Percentiles rank a stretch among this genome's conserved stretches.
Conservation (phyloP, 2,113 vertebrate genomes). For the Hippocampus mohnikei region DNA sequence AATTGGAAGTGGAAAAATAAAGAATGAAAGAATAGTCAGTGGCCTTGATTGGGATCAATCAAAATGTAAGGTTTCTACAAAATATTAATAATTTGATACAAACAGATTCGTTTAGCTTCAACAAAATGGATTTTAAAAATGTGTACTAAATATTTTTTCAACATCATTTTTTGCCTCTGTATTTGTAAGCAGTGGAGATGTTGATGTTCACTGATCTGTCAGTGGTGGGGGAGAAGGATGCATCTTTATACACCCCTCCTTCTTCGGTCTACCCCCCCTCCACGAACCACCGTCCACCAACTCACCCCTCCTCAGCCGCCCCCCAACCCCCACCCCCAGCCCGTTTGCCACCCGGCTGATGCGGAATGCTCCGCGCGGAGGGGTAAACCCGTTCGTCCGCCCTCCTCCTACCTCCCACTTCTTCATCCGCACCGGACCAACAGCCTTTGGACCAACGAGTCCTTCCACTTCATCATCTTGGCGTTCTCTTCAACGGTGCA, state of each 20-base stretch:
- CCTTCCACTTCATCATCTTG: not conserved
- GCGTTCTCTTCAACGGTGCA: not conserved
- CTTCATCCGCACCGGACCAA: constrained; percentile 22
- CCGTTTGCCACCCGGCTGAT: constrained; percentile 28
- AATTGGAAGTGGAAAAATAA: not conserved
- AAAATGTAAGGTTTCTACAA: not conserved
- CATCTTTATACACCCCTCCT: not conserved
- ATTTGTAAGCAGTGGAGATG: not conserved
- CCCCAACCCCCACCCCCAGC: too few species aligned
- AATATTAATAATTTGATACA: not conserved
- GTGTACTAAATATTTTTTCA: not conserved
- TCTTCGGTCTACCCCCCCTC: not conserved
- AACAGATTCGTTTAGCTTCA: not conserved
- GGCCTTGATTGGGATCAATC: not conserved
- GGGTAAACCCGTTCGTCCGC: constrained; percentile 27
- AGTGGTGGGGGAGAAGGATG: constrained; percentile 1
- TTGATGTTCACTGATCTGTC: constrained; percentile 26
- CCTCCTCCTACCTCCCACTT: not conserved
- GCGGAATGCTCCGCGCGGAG: constrained; percentile 27
- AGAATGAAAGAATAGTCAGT: not conserved
- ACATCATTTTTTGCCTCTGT: not conserved
- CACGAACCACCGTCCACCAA: not conserved
- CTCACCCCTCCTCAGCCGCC: not conserved
- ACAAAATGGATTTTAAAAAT: not conserved
- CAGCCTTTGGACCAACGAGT: not conserved